Evolutionary conservation across 2,113 vertebrate species (phyloP), one percentile per base, ranked within the genome.

Genomic region (Azemiops feae): DNA sequence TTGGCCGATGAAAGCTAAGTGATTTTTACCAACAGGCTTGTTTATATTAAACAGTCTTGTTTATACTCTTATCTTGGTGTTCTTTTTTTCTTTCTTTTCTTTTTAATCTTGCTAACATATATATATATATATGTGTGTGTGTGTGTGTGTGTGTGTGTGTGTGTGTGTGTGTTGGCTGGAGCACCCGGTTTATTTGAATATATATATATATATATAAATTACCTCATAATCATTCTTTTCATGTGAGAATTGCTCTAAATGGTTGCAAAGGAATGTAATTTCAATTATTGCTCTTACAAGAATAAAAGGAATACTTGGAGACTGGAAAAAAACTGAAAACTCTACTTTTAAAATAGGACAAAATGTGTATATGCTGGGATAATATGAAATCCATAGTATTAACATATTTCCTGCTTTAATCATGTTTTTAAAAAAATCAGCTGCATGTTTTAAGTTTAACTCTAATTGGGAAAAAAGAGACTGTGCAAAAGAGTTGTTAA

Each of bases 301-400:
- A 93, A 93, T 93, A 57, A 34, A 85, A 93, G 90, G 4, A 87
- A 10, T 58, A 91, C 18, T 86, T 86, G 4, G 45, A 95, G 43
- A 16, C 58, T 93, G 58, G 50, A 30, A 52, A 93, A 47, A 94
- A 92, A 43, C 74, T 90, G 16, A 27, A 94, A 3, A 39, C 90
- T 93, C 91, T 89, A 81, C 60, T 81, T 0, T 4, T 50, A 87
- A 25, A 87, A 43, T 91, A 90, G 91, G 53, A 92, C n/a, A 0
- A 91, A 92, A 54, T 89, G 64, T 8, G 2, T 92, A 52, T 47
- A 43, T 4, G n/a, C 0, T 93, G 5, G 47, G 89, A 54, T 94
- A 90, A 64, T 8, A 60, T 55, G 85, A 39, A 85, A 87, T 3
- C 0, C 47, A 89, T 85, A 11, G 30, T 54, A 87, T 90, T 87